A percentile compares a stretch with the other conserved stretches of the same genome.
phyloP scores from a whole-genome alignment of 2,113 vertebrate genomes.

The Myrmecophaga tridactyla region DNA sequence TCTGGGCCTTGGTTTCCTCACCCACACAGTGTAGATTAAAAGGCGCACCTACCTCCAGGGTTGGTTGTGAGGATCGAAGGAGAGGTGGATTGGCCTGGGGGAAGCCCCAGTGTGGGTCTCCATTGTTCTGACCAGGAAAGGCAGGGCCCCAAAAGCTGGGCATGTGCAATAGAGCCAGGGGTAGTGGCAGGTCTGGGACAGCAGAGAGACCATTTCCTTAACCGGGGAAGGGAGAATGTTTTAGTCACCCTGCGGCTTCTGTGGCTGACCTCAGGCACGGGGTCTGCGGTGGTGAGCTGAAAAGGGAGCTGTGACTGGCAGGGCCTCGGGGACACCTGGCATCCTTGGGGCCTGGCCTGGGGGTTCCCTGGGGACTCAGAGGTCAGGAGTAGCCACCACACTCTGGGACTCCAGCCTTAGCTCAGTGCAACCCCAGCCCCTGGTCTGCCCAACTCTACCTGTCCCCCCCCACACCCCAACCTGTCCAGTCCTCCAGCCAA shows the following conservation, averaged over 20 bases:
- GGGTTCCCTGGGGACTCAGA: neutral
- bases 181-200: neutral
- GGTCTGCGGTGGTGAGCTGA: neutral
- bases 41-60: neutral
- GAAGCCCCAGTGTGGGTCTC: rapidly evolving
- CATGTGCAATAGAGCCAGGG: too few relatives aligned
- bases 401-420: neutral
- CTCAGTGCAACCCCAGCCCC: neutral
- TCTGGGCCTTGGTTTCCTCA: neutral
- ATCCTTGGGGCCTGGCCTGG: rapidly evolving
- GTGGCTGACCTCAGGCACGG: neutral
- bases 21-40: neutral
- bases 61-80: neutral
- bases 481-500: neutral
- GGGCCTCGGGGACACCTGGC: neutral
- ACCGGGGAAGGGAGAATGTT: neutral
- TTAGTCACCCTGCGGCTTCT: neutral
- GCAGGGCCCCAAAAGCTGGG: neutral
- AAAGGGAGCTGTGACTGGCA: neutral
- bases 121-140: neutral
- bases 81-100: neutral
- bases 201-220: neutral
- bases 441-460: neutral
- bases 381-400: neutral
- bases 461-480: too few relatives aligned